A percentile compares a stretch with the other conserved stretches of the same genome.
Evolutionary conservation across 2,888 invertebrate species (phyloP).

Genomic region (Cataglyphis rosenhaueri): DNA sequence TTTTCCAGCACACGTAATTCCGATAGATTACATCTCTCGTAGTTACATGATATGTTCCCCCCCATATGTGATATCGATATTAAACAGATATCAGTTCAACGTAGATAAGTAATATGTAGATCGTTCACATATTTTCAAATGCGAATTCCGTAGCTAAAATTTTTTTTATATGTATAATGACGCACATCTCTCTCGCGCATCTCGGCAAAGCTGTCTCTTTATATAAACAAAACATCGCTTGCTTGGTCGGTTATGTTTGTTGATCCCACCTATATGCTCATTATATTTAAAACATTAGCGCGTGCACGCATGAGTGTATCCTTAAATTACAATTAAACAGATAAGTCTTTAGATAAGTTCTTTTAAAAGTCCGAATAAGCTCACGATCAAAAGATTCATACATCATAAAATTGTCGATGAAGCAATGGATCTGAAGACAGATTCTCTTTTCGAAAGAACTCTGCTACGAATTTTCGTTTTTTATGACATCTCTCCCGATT

Average conservation of each 20-base stretch:
- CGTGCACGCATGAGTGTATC: background rate
- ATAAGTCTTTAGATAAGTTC: background rate
- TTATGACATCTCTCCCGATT: background rate
- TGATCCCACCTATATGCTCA: background rate
- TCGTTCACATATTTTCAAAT: background rate
- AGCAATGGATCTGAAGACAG: background rate
- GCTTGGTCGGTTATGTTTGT: slow-evolving; percentile 24
- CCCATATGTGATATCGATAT: slow-evolving; percentile 7
- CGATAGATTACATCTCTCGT: background rate
- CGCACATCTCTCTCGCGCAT: background rate
- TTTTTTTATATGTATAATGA: background rate
- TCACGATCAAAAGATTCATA: background rate
- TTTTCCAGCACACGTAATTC: background rate
- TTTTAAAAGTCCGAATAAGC: background rate
- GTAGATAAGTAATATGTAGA: background rate
- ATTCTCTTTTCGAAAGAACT: background rate
- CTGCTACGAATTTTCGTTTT: background rate
- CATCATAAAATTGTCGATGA: background rate
- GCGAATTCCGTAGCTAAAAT: background rate
- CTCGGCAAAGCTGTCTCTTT: slow-evolving; percentile 5
- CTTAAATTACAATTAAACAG: background rate
- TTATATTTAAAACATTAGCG: background rate
- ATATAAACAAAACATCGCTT: background rate
- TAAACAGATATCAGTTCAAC: background rate
- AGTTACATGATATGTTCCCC: slow-evolving; percentile 21